A percentile compares a stretch with the other conserved stretches of the same genome.
phyloP scores from a whole-genome alignment of 53 echinoderm and acorn worm species.

The Holothuria scabra region DNA sequence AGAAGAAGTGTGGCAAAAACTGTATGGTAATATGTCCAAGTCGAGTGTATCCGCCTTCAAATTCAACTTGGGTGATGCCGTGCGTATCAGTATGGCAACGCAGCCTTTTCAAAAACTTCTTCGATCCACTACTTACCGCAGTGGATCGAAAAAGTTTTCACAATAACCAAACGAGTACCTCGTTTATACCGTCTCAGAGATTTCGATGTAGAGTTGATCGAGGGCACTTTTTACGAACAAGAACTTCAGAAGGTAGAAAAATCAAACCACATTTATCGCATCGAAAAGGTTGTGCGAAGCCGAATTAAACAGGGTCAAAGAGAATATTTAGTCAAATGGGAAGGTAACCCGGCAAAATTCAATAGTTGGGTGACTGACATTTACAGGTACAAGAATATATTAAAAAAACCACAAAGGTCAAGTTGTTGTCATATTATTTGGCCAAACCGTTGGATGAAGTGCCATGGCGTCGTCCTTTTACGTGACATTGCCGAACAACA shows the following conservation, averaged over 20 bases:
- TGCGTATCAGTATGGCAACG: constrained; percentile 48
- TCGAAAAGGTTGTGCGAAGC: constrained; percentile 32
- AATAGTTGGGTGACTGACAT: constrained; percentile 55
- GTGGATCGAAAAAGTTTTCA: constrained; percentile 77
- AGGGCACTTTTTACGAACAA: constrained; percentile 61
- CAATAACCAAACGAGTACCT: constrained; percentile 24
- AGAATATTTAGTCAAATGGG: constrained; percentile 59
- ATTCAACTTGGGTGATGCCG: constrained; percentile 12
- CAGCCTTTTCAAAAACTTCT: constrained; percentile 68
- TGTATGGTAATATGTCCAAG: constrained; percentile 28
- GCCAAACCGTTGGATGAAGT: neutral
- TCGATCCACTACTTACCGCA: constrained; percentile 69
- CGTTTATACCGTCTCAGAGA: constrained; percentile 52
- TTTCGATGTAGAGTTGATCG: constrained; percentile 49
- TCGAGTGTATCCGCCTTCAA: neutral
- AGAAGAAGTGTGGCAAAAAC: constrained; percentile 51
- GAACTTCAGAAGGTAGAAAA: constrained; percentile 62
- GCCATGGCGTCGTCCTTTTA: constrained; percentile 31
- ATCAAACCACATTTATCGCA: constrained; percentile 33
- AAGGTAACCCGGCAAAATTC: constrained; percentile 53
- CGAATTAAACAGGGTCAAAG: constrained; percentile 19
- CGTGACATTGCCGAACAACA: constrained; percentile 52
- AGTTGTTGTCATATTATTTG: too few relatives aligned
- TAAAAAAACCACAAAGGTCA: neutral
- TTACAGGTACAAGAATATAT: constrained; percentile 5